These are phyloP conservation scores for Alitta virens DNA, from an alignment of 2,888 invertebrate genomes.

Conservation along the genomic window DNA sequence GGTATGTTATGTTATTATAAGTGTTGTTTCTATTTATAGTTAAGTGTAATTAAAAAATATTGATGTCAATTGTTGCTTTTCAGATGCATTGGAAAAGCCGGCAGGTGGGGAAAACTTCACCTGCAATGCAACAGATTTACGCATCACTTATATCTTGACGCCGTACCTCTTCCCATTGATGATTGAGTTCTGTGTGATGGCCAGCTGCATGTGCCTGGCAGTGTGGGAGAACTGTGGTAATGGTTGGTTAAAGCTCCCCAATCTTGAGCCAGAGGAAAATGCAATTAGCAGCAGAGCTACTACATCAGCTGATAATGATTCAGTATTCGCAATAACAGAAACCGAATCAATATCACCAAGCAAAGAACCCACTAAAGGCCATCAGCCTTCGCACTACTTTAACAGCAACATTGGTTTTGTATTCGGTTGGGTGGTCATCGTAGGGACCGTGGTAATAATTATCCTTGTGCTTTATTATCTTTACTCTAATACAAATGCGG, in stretches of 20 bases:
- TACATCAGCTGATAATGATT: neutral
- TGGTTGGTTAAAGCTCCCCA: neutral
- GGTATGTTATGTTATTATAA: no score
- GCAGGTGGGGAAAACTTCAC: no score
- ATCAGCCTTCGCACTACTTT: neutral
- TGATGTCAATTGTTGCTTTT: no score
- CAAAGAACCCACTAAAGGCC: neutral
- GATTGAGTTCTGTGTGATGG: constrained; percentile 4
- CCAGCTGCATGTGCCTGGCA: neutral
- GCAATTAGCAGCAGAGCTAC: neutral
- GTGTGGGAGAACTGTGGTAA: constrained; percentile 6
- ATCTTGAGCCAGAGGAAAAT: neutral
- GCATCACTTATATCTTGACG: neutral
- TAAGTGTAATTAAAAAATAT: no score
- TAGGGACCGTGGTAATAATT: neutral
- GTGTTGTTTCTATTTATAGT: no score
- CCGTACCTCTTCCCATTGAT: constrained; percentile 3
- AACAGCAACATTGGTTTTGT: constrained; percentile 6
- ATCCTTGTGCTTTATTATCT: neutral
- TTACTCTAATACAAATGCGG: neutral
- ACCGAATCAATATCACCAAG: neutral
- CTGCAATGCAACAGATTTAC: neutral
- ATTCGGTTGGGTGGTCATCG: neutral
- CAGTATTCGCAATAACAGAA: neutral
- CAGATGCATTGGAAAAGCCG: no score